phyloP scores from a whole-genome alignment of 2,888 invertebrate species.

The Pristionchus fissidentatus region DNA sequence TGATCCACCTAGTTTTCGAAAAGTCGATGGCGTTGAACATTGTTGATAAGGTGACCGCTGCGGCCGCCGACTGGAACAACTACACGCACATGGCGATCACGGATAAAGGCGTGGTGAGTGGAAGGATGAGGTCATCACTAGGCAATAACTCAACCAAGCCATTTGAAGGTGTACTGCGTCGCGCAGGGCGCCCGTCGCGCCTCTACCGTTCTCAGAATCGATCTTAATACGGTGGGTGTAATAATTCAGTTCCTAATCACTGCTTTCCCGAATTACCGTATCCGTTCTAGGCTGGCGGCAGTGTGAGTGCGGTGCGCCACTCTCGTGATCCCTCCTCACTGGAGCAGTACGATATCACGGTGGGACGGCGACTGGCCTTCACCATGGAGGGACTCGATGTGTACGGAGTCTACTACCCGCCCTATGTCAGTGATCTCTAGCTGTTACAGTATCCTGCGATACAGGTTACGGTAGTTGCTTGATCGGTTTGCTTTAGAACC shows the following conservation, averaged over 20 bases:
- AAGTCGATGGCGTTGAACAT: too few relatives aligned
- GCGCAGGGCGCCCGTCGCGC: constrained; percentile 50
- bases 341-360: constrained; percentile 74
- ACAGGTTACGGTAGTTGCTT: background rate
- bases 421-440: constrained; percentile 63
- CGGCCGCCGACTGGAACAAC: background rate
- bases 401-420: constrained; percentile 73
- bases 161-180: constrained; percentile 48
- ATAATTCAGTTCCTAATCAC: background rate
- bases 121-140: background rate
- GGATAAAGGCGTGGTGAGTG: constrained; percentile 12
- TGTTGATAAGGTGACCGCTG: background rate
- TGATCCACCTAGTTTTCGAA: too few relatives aligned
- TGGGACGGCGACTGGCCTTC: constrained; percentile 75
- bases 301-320: constrained; percentile 51
- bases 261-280: background rate
- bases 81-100: constrained; percentile 18
- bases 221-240: constrained; percentile 42
- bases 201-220: constrained; percentile 49
- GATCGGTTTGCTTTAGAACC: constrained; percentile 65
- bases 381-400: constrained; percentile 58
- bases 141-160: background rate
- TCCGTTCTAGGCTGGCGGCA: background rate
- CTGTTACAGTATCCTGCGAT: background rate
- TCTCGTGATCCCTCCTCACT: constrained; percentile 55